These are phyloP conservation scores for Drosophila ananassae DNA, from an alignment of 1,140 invertebrate species.

Conservation along the genomic window DNA sequence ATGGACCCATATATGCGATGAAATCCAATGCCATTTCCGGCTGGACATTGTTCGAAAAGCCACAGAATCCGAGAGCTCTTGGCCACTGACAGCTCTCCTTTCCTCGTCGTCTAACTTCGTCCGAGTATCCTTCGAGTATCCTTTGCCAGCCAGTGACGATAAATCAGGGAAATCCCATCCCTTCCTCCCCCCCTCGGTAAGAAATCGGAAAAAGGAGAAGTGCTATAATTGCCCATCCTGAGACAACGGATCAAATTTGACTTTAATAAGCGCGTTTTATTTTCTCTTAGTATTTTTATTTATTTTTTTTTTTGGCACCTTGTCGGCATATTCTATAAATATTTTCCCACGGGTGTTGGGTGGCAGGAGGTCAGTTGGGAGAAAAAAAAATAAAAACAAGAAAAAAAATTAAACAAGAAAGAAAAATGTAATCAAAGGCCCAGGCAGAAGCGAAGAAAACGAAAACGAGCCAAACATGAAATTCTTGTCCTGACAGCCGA, in stretches of 20 bases:
- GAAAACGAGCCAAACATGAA: slow-evolving; percentile 37
- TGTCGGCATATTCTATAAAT: slow-evolving; percentile 11
- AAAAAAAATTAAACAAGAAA: not conserved
- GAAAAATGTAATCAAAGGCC: slow-evolving; percentile 30
- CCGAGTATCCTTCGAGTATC: not conserved
- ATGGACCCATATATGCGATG: slow-evolving; percentile 10
- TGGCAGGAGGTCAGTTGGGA: not conserved
- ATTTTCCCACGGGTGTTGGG: not conserved
- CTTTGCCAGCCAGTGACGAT: not conserved
- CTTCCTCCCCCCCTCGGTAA: too few relatives aligned
- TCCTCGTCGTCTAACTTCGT: not conserved
- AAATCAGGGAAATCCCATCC: slow-evolving; percentile 11
- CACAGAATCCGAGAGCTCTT: slow-evolving; percentile 6
- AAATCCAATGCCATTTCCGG: slow-evolving; percentile 23
- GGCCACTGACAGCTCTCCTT: slow-evolving; percentile 2
- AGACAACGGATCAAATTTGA: slow-evolving; percentile 28
- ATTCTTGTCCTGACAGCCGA: slow-evolving; percentile 49
- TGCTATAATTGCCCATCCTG: slow-evolving; percentile 15
- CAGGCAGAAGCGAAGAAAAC: slow-evolving; percentile 4
- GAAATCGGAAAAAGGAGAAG: slow-evolving; percentile 6
- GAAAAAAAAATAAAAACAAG: slow-evolving; percentile 6
- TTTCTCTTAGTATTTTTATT: not conserved
- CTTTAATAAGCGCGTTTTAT: slow-evolving; percentile 31
- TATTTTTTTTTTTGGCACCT: slow-evolving; percentile 15
- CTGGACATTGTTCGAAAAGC: slow-evolving; percentile 17